Percentiles rank a stretch among this genome's conserved stretches.
Evolutionary conservation across 2,888 invertebrate genomes (phyloP).

Genomic region (Cheilosia impressa): DNA sequence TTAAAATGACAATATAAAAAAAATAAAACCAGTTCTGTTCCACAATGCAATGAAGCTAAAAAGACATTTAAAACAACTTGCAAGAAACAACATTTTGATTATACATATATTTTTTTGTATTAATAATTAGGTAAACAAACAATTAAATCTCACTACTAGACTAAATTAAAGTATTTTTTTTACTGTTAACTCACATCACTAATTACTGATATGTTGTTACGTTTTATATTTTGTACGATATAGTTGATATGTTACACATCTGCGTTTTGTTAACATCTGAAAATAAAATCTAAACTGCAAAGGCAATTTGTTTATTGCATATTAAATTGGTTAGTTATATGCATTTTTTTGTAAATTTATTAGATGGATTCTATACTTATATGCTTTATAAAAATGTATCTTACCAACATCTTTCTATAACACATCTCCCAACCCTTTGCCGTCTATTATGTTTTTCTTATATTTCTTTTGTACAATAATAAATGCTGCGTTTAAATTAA

Average conservation of each 20-base stretch:
- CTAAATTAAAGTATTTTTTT: constrained; percentile 67
- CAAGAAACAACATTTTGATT: constrained; percentile 30
- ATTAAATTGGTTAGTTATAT: not conserved
- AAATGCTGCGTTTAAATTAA: too few relatives aligned
- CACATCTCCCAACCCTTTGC: too few relatives aligned
- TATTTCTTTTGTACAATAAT: too few relatives aligned
- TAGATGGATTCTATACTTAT: too few relatives aligned
- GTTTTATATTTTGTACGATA: constrained; percentile 73
- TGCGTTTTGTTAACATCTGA: constrained; percentile 69
- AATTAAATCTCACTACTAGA: constrained; percentile 63
- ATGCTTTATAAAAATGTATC: too few relatives aligned
- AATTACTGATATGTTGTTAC: constrained; percentile 69
- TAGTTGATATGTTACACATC: constrained; percentile 59
- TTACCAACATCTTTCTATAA: too few relatives aligned
- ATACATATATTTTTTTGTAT: constrained; percentile 23
- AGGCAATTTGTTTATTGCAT: not conserved
- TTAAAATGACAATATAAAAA: constrained; percentile 60
- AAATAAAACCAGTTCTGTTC: constrained; percentile 19
- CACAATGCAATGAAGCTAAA: constrained; percentile 56
- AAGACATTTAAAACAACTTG: constrained; percentile 64
- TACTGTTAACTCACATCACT: constrained; percentile 68
- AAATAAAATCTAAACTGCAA: constrained; percentile 46
- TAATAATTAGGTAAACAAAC: constrained; percentile 30
- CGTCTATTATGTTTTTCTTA: too few relatives aligned
- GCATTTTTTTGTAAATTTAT: not conserved